Evolutionary conservation across 2,888 invertebrate species (phyloP), one percentile per base, ranked within the genome.

Genomic region (Erannis defoliaria): DNA sequence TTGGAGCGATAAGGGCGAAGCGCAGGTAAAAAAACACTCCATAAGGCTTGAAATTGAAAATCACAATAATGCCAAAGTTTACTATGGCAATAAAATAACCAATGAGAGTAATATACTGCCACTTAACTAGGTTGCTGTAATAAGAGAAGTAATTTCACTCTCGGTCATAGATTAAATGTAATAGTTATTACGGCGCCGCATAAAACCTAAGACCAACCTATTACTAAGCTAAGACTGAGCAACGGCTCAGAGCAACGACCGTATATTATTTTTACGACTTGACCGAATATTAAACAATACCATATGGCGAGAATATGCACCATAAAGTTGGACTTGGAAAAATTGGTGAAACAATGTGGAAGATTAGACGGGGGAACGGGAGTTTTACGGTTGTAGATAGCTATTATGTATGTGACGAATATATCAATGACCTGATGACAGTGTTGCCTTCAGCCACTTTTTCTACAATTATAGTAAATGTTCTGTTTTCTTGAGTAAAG

Each of bases 191-290:
- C 38, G 1, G 1, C 38, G n/a, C 18, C 14, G 10, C 16, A 38
- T 12, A 5, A 31, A 31, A 46, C 16, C 31, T 33, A 33, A 31
- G 38, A 40, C 74, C 68, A 73, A 58, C 26, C 33, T 35, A 14
- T 19, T 14, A 14, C 38, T 31, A 31, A 46, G 16, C 31, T 33
- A 33, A 31, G 38, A 40, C 74, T 69, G 73, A 58, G n/a, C n/a
- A 64, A 37, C 14, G 16, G 26, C 68, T 26, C 58, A 73, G 81
- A 79, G 76, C 83, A 81, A 81, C 72, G 77, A 79, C 80, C 80
- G 72, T 62, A 56, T 62, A 64, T 54, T 62, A 73, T 75, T 72
- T 72, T 78, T 68, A 77, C 70, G 65, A 66, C 68, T 61, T 58
- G 61, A 68, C 66, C 70, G 70, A 71, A 71, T 68, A 72, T 71